A percentile compares a stretch with the other conserved stretches of the same genome.
Conservation (phyloP, 35 echinoderm and acorn worm genomes). For the Apostichopus californicus region DNA sequence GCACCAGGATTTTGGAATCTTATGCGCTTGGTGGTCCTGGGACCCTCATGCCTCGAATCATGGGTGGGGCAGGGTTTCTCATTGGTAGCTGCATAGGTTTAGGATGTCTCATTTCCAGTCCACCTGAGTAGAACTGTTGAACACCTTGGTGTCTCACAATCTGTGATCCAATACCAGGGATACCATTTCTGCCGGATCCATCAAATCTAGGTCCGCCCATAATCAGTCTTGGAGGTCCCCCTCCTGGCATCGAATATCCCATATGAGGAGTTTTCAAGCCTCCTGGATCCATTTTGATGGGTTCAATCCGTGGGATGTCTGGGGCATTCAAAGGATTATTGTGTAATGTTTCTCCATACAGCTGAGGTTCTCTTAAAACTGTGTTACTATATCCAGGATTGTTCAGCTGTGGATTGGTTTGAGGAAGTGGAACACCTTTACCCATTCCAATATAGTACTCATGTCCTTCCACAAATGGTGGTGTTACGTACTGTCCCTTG, state of each 20-base stretch:
- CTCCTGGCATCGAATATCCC: too few species aligned
- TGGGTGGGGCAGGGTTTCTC: conserved; percentile 4
- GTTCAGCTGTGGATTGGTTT: not conserved
- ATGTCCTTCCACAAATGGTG: not conserved
- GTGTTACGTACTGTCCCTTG: not conserved
- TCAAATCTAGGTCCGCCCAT: not conserved
- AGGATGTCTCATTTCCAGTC: conserved; percentile 15
- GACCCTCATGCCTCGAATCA: conserved; percentile 28
- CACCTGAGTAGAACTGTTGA: conserved; percentile 31
- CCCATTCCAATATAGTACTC: not conserved
- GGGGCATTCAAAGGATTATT: not conserved
- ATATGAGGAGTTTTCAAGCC: too few species aligned
- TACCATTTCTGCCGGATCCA: not conserved
- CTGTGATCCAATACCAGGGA: not conserved
- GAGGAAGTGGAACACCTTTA: not conserved
- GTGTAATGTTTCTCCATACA: not conserved
- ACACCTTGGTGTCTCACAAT: not conserved
- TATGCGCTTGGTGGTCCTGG: not conserved
- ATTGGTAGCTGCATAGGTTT: not conserved
- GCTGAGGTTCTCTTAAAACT: not conserved
- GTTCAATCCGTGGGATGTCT: too few species aligned
- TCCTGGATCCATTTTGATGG: too few species aligned
- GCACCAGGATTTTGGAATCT: not conserved
- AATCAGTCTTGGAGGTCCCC: not conserved
- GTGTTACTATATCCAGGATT: not conserved